Evolutionary conservation across 2,888 invertebrate genomes (phyloP).

Genomic region (Catocala nupta): DNA sequence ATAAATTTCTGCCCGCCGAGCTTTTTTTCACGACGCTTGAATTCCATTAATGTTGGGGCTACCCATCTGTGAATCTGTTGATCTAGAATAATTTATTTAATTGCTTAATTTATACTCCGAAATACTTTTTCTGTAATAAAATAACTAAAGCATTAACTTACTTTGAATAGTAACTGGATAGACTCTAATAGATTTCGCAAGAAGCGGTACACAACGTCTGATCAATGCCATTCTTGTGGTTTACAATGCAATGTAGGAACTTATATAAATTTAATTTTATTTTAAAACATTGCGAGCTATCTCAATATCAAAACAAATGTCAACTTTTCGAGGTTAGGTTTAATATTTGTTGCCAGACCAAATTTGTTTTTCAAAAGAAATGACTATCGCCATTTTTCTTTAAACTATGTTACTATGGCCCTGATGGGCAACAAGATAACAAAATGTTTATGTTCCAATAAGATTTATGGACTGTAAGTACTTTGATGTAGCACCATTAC

Average conservation of each 20-base stretch:
- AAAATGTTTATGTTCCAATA: no score
- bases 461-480: no score
- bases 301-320: slow-evolving; percentile 24
- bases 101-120: no score
- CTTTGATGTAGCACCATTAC: no score
- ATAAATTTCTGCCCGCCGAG: slow-evolving; percentile 85
- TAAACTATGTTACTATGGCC: no score
- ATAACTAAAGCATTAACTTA: slow-evolving; percentile 43
- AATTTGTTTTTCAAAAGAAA: neutral
- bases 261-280: slow-evolving; percentile 2
- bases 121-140: no score
- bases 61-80: slow-evolving; percentile 89
- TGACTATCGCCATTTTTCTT: no score
- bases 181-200: slow-evolving; percentile 60
- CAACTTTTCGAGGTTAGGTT: slow-evolving; percentile 34
- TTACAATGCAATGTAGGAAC: neutral
- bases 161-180: slow-evolving; percentile 64
- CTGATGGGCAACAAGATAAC: no score
- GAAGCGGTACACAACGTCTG: slow-evolving; percentile 66
- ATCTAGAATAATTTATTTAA: slow-evolving; percentile 53
- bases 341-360: neutral
- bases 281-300: slow-evolving; percentile 30
- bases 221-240: slow-evolving; percentile 69
- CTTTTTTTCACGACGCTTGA: slow-evolving; percentile 88
- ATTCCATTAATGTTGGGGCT: slow-evolving; percentile 89